phyloP scores from a whole-genome alignment of 2,888 invertebrate species.

The Isoperla grammatica region DNA sequence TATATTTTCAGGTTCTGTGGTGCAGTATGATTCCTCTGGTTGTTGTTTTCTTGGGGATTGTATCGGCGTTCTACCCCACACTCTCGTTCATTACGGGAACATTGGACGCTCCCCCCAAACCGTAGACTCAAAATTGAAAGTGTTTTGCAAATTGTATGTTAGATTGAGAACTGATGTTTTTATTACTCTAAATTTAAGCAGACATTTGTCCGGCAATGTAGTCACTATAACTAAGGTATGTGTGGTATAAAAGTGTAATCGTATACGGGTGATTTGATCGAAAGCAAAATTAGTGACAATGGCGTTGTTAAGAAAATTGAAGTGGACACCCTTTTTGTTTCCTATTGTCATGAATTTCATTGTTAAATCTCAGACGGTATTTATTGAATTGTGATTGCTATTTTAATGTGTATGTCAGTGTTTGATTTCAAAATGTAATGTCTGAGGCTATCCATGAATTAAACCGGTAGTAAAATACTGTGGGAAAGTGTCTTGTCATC shows the following conservation, averaged over 20 bases:
- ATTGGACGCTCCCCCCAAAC: constrained; percentile 16
- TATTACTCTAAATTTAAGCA: not conserved
- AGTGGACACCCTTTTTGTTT: too few species aligned
- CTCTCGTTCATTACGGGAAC: constrained; percentile 23
- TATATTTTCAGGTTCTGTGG: constrained; percentile 21
- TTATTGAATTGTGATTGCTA: too few species aligned
- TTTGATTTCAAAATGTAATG: too few species aligned
- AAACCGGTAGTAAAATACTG: too few species aligned
- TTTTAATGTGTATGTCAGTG: too few species aligned
- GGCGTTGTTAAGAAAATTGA: too few species aligned
- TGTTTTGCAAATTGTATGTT: not conserved
- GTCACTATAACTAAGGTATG: not conserved
- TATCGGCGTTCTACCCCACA: constrained; percentile 22
- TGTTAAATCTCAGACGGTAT: too few species aligned
- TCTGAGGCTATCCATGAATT: too few species aligned
- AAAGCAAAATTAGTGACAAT: too few species aligned
- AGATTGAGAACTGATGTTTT: not conserved
- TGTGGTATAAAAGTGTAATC: not conserved
- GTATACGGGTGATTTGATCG: too few species aligned
- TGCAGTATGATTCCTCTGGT: constrained; percentile 21
- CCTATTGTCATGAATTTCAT: too few species aligned
- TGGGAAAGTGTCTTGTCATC: too few species aligned
- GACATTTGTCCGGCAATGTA: not conserved
- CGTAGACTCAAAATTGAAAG: not conserved
- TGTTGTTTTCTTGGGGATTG: constrained; percentile 21